Percentiles rank a stretch among this genome's conserved stretches.
Conservation (phyloP, 2,113 vertebrate species). For the Microcebus griseorufus region DNA sequence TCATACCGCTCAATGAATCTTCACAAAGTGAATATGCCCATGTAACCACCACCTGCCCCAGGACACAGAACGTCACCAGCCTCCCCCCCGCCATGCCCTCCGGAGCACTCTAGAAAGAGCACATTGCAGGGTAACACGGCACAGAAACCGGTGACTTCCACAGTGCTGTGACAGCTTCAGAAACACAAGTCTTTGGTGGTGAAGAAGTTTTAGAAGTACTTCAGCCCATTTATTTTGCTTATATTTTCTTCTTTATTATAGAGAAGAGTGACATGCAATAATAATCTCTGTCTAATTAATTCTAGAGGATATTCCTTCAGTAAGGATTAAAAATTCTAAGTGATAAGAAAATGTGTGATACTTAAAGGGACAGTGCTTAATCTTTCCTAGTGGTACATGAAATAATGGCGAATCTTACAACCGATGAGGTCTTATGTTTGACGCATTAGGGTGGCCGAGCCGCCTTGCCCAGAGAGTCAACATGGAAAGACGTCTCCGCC, state of each 20-base stretch:
- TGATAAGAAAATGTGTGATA: background rate
- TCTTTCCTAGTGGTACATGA: background rate
- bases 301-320: background rate
- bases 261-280: too few species aligned
- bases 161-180: background rate
- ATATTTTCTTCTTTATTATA: background rate
- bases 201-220: background rate
- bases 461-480: background rate
- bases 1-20: background rate
- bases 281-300: background rate
- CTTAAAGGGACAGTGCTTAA: background rate
- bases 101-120: too few species aligned
- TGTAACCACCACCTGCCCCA: background rate
- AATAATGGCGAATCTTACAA: background rate
- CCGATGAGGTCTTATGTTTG: background rate
- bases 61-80: too few species aligned
- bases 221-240: background rate
- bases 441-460: rapidly evolving
- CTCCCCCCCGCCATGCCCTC: background rate
- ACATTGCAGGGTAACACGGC: rapidly evolving
- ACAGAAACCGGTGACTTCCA: background rate
- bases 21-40: too few species aligned
- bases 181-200: background rate
- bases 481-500: rapidly evolving
- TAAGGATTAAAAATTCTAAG: background rate